These are phyloP conservation scores for Hyles vespertilio DNA, from an alignment of 1,140 invertebrate genomes.

Conservation along the genomic window DNA sequence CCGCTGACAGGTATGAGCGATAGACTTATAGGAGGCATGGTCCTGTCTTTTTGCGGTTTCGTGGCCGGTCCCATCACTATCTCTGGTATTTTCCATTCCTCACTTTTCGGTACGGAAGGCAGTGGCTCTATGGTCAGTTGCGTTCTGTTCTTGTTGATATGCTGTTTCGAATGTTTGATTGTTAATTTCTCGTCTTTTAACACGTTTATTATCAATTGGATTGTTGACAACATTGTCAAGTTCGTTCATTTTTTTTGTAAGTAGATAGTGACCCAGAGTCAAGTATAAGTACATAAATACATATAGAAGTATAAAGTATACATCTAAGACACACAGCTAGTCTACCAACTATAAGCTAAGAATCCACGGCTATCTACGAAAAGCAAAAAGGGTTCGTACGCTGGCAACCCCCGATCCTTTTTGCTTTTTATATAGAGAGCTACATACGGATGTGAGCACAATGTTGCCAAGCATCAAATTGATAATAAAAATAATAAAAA, in stretches of 20 bases:
- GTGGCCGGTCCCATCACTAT: slow-evolving; percentile 50
- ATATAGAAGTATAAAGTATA: slow-evolving; percentile 39
- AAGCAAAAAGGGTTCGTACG: slow-evolving; percentile 51
- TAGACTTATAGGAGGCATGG: slow-evolving; percentile 67
- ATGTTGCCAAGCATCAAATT: slow-evolving; percentile 76
- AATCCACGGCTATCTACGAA: slow-evolving; percentile 54
- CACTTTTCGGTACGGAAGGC: slow-evolving; percentile 39
- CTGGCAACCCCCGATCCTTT: slow-evolving; percentile 38
- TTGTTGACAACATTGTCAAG: slow-evolving; percentile 71
- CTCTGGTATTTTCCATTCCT: slow-evolving; percentile 65
- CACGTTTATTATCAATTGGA: slow-evolving; percentile 68
- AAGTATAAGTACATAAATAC: slow-evolving; percentile 46
- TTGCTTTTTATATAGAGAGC: slow-evolving; percentile 48
- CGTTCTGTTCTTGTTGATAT: slow-evolving; percentile 70
- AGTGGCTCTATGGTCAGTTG: slow-evolving; percentile 67
- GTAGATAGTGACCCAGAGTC: slow-evolving; percentile 15
- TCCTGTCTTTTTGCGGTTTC: slow-evolving; percentile 47
- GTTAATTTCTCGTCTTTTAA: slow-evolving; percentile 40
- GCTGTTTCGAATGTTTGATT: slow-evolving; percentile 56
- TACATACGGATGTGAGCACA: slow-evolving; percentile 63
- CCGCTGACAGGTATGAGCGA: slow-evolving; percentile 64
- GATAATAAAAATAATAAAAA: slow-evolving; percentile 66
- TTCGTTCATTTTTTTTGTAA: slow-evolving; percentile 22
- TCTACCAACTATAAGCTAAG: slow-evolving; percentile 59
- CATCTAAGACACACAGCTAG: slow-evolving; percentile 49